Evolutionary conservation across 2,797 vertebrate genomes (phyloP), one percentile per base, ranked within the genome.

Genomic region (Huso huso): DNA sequence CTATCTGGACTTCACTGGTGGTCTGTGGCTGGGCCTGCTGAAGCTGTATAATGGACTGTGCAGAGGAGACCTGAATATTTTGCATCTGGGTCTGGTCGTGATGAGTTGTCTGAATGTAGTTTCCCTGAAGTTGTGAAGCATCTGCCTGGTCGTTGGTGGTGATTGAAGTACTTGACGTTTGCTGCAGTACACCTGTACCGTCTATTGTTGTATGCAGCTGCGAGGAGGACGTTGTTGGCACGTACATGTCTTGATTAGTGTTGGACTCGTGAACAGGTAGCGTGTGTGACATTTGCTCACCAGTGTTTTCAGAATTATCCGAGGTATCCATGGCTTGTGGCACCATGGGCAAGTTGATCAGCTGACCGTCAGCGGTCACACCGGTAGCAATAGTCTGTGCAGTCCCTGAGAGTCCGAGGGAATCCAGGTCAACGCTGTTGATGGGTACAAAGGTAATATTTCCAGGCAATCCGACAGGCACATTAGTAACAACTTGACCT

Each of bases 401-500:
- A 86, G 88, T 85, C 79, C 95, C 91, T 61, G 93, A 93, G 70
- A 98, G 90, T 84, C 95, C 95, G 65, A 98, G 90, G 74, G 95
- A 98, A 88, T 99, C 96, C 88, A 99, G 87, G 89, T 99, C 95
- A 78, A 99, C 88, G 72, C 96, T 98, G 82, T 97, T 98, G 81
- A 99, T 96, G 81, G 97, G 96, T 87, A 99, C 93, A 91, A 99
- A 98, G 71, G 97, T 96, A 79, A 99, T 98, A 86, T 99, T 99
- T 83, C 96, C 95, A 9, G 95, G 95, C 87, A 99, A 86, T 80
- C 95, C 95, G 83, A 97, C 82, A 88, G 96, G 94, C 87, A 98
- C 93, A 69, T 96, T 97, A 78, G 95, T 88, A 89, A 99, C 94
- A 82, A 99, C 94, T 84, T 99, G 96, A 72, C 93, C 92, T 87